Evolutionary conservation across 2,888 invertebrate species (phyloP), one percentile per base, ranked within the genome.

Genomic region (Aphrophora alni): DNA sequence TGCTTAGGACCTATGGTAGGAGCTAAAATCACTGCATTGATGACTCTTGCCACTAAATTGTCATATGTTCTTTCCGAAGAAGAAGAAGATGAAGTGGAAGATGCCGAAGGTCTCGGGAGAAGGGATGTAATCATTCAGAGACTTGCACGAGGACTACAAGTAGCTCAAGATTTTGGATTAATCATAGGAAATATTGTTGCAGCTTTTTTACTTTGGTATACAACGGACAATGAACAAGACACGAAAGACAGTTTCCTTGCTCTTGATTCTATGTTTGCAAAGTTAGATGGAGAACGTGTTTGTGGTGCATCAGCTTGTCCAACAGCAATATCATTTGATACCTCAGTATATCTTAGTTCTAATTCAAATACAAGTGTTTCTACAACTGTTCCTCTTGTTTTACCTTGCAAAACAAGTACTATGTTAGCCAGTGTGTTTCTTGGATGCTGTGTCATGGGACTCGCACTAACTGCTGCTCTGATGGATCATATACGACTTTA

Each of bases 281-380:
- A 90, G 81, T 91, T 91, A 84, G 88, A 88, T 75, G 91, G 90
- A 0, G 90, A 90, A 69, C 86, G 91, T 70, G 88, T 92, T n/a
- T 92, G 92, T 83, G 92, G 92, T 0, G 89, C 91, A 3, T 89
- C 89, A 77, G 90, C 92, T 82, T 92, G 92, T 82, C 91, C 92
- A 0, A n/a, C n/a, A n/a, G n/a, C n/a, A n/a, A 86, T 88, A 27
- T 28, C 82, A 77, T 72, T 83, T 77, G 76, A 59, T 77, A 2
- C 21, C 4, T 59, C 38, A 73, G 27, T 68, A n/a, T 17, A n/a
- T 14, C 27, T 78, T 28, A 51, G 73, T 17, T 59, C 28, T 4
- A 25, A 69, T 7, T 75, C 79, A 21, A 26, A 59, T 7, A 68
- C 75, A 38, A 59, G 70, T 44, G 70, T 10, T 21, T 70, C 76